phyloP scores from a whole-genome alignment of 2,797 vertebrate genomes.

The Pseudomugil tenellus region DNA sequence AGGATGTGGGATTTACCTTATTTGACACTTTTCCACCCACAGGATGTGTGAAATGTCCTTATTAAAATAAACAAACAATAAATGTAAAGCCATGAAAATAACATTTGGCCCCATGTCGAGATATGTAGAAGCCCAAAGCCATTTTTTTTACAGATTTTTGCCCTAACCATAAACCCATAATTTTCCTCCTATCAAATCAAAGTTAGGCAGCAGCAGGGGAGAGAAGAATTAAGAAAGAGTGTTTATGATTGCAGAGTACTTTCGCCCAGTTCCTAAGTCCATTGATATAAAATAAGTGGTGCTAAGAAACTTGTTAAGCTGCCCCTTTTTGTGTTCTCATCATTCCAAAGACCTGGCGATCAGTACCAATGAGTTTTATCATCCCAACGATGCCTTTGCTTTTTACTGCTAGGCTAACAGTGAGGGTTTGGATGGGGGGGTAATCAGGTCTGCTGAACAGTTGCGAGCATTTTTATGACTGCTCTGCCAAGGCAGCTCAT shows the following conservation, averaged over 20 bases:
- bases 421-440: constrained; percentile 31
- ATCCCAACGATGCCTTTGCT: constrained; percentile 47
- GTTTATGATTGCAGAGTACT: constrained; percentile 39
- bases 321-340: constrained; percentile 46
- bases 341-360: constrained; percentile 48
- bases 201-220: constrained; percentile 15
- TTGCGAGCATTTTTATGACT: constrained; percentile 65
- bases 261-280: constrained; percentile 34
- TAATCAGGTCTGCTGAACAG: constrained; percentile 63
- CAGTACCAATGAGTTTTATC: constrained; percentile 60
- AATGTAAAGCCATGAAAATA: too few species aligned
- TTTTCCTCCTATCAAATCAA: neutral
- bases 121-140: neutral
- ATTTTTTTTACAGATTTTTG: neutral
- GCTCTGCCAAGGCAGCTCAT: constrained; percentile 63
- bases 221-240: constrained; percentile 5
- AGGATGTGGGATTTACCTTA: neutral
- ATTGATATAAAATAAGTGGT: constrained; percentile 50
- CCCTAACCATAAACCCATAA: neutral
- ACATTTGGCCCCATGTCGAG: too few species aligned
- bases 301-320: constrained; percentile 69
- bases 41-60: neutral
- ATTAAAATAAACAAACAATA: too few species aligned
- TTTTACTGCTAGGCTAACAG: constrained; percentile 36
- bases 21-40: neutral